Evolutionary conservation across 2,888 invertebrate species (phyloP), one percentile per base, ranked within the genome.

Genomic region (Plagodis pulveraria): DNA sequence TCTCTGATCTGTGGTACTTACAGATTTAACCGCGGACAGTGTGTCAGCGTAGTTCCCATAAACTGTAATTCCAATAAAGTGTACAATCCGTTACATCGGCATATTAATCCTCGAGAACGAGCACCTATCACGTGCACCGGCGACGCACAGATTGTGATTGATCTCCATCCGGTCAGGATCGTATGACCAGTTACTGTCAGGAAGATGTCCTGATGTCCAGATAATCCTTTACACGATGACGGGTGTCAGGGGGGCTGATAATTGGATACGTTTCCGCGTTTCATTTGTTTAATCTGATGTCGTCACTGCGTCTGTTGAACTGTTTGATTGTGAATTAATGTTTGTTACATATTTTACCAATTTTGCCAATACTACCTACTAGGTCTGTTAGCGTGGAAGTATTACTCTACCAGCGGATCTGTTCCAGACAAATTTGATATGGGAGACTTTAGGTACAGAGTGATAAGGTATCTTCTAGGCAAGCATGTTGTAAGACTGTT

Each of bases 221-320:
- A 56, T 67, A 66, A 67, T 66, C 66, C 67, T 67, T 57, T 58
- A 56, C 62, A 50, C 60, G 55, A 35, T 12, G 34, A 22, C 41
- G 44, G 46, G 9, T 35, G 49, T 34, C 58, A 48, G 48, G 43
- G 42, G 43, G 38, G 42, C 22, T 10, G 44, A 12, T 58, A 50
- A 58, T 58, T 58, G 58, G 46, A 54, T 33, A 46, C 35, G 38
- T 58, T 50, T 58, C 50, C 46, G 46, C n/a, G 42, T 11, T 22
- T 41, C 22, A 48, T 48, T 42, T 42, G 42, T 12, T 40, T 42
- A 42, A 42, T 42, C 42, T 42, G 12, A n/a, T 10, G 33, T 45
- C 34, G 8, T n/a, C 34, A 22, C 22, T 2, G 2, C 22, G 22
- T 22, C 22, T 4, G 22, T 22, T 22, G 22, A 22, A 22, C 22